Percentiles rank a stretch among this genome's conserved stretches.
Evolutionary conservation across 2,797 vertebrate species (phyloP).

Genomic region (Bovichtus diacanthus): DNA sequence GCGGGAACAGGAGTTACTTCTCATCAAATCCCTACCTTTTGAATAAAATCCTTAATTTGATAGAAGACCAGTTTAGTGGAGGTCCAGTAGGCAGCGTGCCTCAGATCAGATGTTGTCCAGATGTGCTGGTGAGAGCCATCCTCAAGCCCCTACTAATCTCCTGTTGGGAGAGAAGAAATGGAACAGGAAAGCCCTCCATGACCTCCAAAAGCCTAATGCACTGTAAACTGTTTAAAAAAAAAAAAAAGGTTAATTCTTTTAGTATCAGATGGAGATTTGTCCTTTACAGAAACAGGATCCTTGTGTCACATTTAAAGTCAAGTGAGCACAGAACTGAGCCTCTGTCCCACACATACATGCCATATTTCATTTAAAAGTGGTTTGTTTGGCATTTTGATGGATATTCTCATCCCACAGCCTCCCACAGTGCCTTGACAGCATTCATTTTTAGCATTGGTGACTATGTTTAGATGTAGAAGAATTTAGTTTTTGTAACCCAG

Average conservation of each 20-base stretch:
- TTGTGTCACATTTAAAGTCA: constrained; percentile 7
- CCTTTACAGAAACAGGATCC: background rate
- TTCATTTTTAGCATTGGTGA: constrained; percentile 37
- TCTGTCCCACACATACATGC: background rate
- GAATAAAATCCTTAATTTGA: constrained; percentile 51
- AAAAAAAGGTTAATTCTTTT: constrained; percentile 3
- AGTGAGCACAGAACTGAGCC: background rate
- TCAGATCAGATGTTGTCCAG: constrained; percentile 76
- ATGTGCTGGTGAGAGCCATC: constrained; percentile 71
- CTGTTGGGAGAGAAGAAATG: constrained; percentile 48
- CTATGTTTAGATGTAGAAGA: constrained; percentile 24
- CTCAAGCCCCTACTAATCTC: constrained; percentile 59
- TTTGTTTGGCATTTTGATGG: constrained; percentile 38
- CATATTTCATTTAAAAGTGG: constrained; percentile 22
- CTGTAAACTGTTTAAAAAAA: background rate
- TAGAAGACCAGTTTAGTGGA: constrained; percentile 39
- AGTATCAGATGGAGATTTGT: background rate
- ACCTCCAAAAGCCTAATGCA: constrained; percentile 18
- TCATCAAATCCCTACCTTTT: constrained; percentile 13
- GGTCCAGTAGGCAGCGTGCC: constrained; percentile 56
- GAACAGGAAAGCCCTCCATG: constrained; percentile 46
- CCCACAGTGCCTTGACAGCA: constrained; percentile 25
- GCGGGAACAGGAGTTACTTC: background rate
- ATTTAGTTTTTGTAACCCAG: constrained; percentile 56
- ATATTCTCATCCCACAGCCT: constrained; percentile 26